Conservation (phyloP, 2,888 invertebrate genomes). For the Rhimphoctona megacephalus region DNA sequence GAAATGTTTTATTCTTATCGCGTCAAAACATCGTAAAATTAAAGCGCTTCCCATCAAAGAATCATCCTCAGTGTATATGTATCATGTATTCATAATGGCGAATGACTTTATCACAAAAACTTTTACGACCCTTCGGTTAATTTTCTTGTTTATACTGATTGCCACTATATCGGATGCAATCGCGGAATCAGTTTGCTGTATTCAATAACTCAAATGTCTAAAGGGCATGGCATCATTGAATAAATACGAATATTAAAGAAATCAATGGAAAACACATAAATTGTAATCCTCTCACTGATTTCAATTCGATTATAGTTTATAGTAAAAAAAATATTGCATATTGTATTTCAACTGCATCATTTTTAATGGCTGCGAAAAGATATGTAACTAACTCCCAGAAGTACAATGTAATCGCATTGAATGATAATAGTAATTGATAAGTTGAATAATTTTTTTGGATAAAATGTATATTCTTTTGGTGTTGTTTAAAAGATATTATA, state of each 20-base stretch:
- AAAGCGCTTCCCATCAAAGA: constrained; percentile 35
- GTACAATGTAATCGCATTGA: no score
- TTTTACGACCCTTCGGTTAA: constrained; percentile 52
- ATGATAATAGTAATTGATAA: no score
- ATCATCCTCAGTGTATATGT: constrained; percentile 36
- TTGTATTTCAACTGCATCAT: no score
- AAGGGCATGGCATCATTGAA: no score
- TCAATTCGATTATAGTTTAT: background rate
- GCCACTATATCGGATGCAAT: constrained; percentile 42
- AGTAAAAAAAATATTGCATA: no score
- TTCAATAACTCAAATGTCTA: background rate
- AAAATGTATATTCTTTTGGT: no score
- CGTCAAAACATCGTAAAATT: constrained; percentile 51
- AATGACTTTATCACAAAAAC: constrained; percentile 41
- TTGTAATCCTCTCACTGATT: background rate
- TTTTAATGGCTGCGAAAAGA: no score
- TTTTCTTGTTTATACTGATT: constrained; percentile 54
- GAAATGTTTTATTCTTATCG: constrained; percentile 41
- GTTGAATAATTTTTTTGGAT: no score
- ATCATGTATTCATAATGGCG: background rate
- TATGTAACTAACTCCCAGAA: no score
- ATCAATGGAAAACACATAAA: no score
- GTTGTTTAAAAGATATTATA: no score
- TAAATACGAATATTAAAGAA: no score
- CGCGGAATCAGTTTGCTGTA: constrained; percentile 14